Evolutionary conservation across 2,888 invertebrate genomes (phyloP), one percentile per base, ranked within the genome.

Genomic region (Hirudinaria manillensis): DNA sequence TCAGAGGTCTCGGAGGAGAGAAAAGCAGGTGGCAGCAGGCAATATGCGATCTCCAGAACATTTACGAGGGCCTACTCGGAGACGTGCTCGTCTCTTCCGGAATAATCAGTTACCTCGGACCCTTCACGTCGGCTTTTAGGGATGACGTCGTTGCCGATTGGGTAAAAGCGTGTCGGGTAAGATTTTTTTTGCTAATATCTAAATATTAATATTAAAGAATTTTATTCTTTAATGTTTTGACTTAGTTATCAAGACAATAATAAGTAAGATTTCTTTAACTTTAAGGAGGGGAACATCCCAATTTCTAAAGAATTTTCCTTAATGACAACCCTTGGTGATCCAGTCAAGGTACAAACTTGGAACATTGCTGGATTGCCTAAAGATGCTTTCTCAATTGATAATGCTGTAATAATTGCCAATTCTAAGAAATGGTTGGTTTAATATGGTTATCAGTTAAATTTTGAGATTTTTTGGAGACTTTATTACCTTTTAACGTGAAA

Each of bases 61-160:
- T 90, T 72, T 93, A 90, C 82, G 91, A 93, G 83, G 90, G 91
- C 83, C 87, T 95, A 77, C 91, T 93, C 0, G 96, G 95, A 0
- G 94, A 95, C 86, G 91, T 94, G 80, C 87, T 95, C 24, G 89
- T 96, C 53, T 93, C 94, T 0, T 90, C 94, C 0, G 94, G 92
- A 27, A 89, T 93, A 56, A 93, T 95, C 79, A 92, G 94, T 0
- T 96, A 96, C 85, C 88, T 96, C 74, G 91, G 93, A 0, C 91
- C 94, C 0, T 92, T 93, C 80, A 93, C 92, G 6, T 88, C 90
- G 70, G 88, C 89, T 27, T 90, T 90, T 80, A 80, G 86, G 67
- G 84, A 83, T 56, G 74, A 80, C 7, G 83, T 83, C 74, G 83
- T 84, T 3, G 45, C 78, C 13, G 89, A 91, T 78, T 95, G 94